Evolutionary conservation across 2,113 vertebrate genomes (phyloP).

Genomic region (Circaetus gallicus): DNA sequence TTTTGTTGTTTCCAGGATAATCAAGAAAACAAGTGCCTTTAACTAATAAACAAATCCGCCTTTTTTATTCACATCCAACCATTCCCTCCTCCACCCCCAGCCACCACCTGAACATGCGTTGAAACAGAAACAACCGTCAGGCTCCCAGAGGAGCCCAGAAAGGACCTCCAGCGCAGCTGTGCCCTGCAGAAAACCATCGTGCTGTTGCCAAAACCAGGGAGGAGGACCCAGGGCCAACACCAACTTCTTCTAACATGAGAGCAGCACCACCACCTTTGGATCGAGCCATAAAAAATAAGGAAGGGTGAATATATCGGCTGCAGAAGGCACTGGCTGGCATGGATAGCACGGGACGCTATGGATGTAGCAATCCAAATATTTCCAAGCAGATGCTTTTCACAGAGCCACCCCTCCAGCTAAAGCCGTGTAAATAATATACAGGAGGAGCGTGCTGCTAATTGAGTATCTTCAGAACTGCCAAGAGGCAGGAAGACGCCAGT

Average conservation of each 20-base stretch:
- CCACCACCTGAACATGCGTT: not conserved
- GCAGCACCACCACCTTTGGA: rapidly evolving
- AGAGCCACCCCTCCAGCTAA: not conserved
- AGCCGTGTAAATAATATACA: not conserved
- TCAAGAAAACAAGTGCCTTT: not conserved
- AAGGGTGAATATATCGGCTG: not conserved
- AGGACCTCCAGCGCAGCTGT: rapidly evolving
- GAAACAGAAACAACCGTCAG: not conserved
- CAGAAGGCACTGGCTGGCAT: not conserved
- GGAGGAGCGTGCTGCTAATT: not conserved
- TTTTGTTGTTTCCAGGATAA: not conserved
- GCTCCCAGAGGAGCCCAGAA: not conserved
- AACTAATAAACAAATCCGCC: not conserved
- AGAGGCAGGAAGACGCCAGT: not conserved
- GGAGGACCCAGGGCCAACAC: not conserved
- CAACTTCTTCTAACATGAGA: not conserved
- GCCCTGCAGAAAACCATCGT: not conserved
- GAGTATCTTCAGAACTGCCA: not conserved
- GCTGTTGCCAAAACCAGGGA: not conserved
- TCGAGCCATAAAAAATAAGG: rapidly evolving
- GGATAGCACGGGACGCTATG: not conserved
- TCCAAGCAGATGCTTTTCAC: not conserved
- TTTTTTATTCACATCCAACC: not conserved
- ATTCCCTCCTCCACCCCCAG: not conserved
- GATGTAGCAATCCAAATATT: not conserved